Conservation (phyloP, 2,113 vertebrate species). For the Salvelinus namaycush region DNA sequence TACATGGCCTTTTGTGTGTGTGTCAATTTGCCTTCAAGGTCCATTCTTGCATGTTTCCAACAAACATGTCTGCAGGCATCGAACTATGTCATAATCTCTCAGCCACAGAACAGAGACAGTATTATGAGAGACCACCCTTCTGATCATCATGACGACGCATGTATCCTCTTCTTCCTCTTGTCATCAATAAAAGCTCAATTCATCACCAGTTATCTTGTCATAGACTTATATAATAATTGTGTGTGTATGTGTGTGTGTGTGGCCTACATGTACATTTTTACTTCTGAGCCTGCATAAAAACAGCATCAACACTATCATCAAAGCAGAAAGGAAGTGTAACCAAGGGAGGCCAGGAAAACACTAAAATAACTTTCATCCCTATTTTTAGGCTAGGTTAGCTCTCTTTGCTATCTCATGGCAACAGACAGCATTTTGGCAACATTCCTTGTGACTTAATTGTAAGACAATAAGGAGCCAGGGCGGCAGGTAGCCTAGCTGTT, state of each 20-base stretch:
- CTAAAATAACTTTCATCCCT: not conserved
- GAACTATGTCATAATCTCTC: not conserved
- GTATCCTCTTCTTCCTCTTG: not conserved
- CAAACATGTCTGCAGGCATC: not conserved
- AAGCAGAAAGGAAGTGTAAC: not conserved
- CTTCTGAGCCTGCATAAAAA: not conserved
- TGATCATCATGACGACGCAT: not conserved
- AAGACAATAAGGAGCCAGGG: too few relatives aligned
- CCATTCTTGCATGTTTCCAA: not conserved
- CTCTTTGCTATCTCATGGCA: too few relatives aligned
- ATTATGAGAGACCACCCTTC: not conserved
- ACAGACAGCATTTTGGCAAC: too few relatives aligned
- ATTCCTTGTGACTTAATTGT: too few relatives aligned
- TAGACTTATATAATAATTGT: not conserved
- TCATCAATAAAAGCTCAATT: not conserved
- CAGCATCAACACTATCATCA: not conserved
- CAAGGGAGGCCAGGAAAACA: not conserved
- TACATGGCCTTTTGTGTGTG: not conserved
- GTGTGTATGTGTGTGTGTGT: not conserved
- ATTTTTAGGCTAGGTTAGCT: not conserved
- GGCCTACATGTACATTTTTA: not conserved
- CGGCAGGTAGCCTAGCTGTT: too few relatives aligned
- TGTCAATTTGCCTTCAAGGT: not conserved
- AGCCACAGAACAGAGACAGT: not conserved
- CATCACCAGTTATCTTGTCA: not conserved